Percentiles rank a stretch among this genome's conserved stretches.
Conservation (phyloP, 2,888 invertebrate genomes). For the Epistrophe grossulariae region DNA sequence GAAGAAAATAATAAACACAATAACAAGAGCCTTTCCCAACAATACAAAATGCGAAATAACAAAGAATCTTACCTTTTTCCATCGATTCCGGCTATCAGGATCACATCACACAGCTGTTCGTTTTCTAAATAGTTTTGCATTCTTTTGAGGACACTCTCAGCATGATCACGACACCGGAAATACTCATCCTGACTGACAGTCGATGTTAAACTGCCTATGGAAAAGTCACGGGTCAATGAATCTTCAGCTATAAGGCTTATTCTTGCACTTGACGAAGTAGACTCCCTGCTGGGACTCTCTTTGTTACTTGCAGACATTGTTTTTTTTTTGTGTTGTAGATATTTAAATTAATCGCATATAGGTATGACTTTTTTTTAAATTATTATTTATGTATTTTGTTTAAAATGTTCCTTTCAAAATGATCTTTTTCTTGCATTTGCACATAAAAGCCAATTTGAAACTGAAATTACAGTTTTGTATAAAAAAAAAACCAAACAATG, state of each 20-base stretch:
- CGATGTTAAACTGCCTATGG: conserved; percentile 88
- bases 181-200: conserved; percentile 91
- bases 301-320: conserved; percentile 79
- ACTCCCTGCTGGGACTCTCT: conserved; percentile 83
- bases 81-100: conserved; percentile 90
- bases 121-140: conserved; percentile 93
- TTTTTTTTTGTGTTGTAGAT: conserved; percentile 8
- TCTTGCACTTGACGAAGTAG: conserved; percentile 82
- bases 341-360: conserved; percentile 44
- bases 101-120: conserved; percentile 94
- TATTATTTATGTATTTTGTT: conserved; percentile 16
- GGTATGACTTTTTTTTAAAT: not conserved
- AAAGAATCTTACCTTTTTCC: conserved; percentile 85
- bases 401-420: conserved; percentile 45
- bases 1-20: not conserved
- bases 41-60: conserved; percentile 19
- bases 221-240: conserved; percentile 88
- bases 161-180: conserved; percentile 91
- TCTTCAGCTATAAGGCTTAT: conserved; percentile 82
- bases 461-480: conserved; percentile 26
- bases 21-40: conserved; percentile 29
- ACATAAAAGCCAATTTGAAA: conserved; percentile 59
- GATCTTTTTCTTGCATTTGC: conserved; percentile 47
- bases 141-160: conserved; percentile 91
- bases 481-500: not conserved